These are phyloP conservation scores for Cyrtonyx montezumae DNA, from an alignment of 2,113 vertebrate species.

Conservation along the genomic window DNA sequence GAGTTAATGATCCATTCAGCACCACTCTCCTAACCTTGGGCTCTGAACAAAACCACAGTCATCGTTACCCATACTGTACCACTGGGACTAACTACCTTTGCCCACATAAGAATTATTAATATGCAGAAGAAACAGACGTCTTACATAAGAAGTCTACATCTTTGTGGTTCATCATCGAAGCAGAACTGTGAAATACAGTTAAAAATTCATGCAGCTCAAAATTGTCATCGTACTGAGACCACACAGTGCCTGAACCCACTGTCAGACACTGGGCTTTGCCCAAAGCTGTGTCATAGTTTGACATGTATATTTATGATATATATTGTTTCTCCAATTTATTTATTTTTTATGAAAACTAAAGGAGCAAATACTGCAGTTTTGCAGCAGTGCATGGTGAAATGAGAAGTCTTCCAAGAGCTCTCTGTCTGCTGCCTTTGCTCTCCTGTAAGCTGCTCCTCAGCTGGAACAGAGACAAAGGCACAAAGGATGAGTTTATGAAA, in stretches of 20 bases:
- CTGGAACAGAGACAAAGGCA: not conserved
- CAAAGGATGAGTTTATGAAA: not conserved
- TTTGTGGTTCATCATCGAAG: not conserved
- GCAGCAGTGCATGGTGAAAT: not conserved
- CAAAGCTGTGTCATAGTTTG: not conserved
- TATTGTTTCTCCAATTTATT: not conserved
- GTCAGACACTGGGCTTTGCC: not conserved
- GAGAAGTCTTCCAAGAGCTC: not conserved
- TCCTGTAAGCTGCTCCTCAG: not conserved
- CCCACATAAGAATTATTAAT: not conserved
- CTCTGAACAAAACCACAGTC: not conserved
- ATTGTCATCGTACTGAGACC: fast-evolving
- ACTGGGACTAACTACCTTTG: not conserved
- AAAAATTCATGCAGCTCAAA: not conserved
- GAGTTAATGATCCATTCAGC: not conserved
- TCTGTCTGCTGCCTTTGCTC: not conserved
- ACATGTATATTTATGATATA: not conserved
- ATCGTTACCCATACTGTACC: not conserved
- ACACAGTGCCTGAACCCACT: not conserved
- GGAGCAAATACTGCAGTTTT: not conserved
- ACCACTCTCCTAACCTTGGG: not conserved
- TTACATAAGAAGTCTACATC: not conserved
- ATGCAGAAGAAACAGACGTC: not conserved
- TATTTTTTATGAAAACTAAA: not conserved
- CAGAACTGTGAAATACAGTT: not conserved